Evolutionary conservation across 2,113 vertebrate genomes (phyloP), one percentile per base, ranked within the genome.

Genomic region (Dromiciops gliroides): DNA sequence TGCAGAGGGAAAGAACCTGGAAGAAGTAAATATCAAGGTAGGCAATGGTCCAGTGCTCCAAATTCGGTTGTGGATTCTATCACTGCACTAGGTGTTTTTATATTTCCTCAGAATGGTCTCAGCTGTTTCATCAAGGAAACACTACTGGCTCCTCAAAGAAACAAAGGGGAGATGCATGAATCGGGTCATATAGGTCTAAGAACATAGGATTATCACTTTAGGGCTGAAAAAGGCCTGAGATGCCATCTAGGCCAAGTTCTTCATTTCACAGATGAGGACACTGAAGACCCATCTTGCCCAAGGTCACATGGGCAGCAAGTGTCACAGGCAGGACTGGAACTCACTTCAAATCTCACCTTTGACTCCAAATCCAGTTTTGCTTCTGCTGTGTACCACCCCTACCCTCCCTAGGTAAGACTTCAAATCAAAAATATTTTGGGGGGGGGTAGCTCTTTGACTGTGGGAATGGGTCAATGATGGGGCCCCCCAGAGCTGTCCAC

Each of bases 141-240:
- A n/a, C n/a, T n/a, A n/a, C n/a, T n/a, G n/a, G n/a, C n/a, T n/a
- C n/a, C n/a, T n/a, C n/a, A n/a, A n/a, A n/a, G n/a, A n/a, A n/a
- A n/a, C n/a, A n/a, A n/a, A n/a, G n/a, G n/a, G n/a, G n/a, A n/a
- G n/a, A 51, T 56, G 22, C 93, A 90, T 92, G 12, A 75, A 95
- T 95, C 11, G 90, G 67, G 67, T 96, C 94, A 96, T 96, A 89
- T 95, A 97, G 95, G 94, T 6, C 37, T 19, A n/a, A 19, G 37
- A 75, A 75, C n/a, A 83, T 8, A 60, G 56, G 26, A 60, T 60
- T 60, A 31, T 28, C 31, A 28, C 10, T 31, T 56, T 31, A 44
- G 37, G 8, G 37, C 14, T n/a, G n/a, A 6, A 83, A 44, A 83
- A 22, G 67, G 37, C 37, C 37, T 22, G 11, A 60, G 56, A 60